Percentiles rank a stretch among this genome's conserved stretches.
These are phyloP conservation scores for Phthorimaea operculella DNA, from an alignment of 1,140 invertebrate genomes.

Conservation along the genomic window DNA sequence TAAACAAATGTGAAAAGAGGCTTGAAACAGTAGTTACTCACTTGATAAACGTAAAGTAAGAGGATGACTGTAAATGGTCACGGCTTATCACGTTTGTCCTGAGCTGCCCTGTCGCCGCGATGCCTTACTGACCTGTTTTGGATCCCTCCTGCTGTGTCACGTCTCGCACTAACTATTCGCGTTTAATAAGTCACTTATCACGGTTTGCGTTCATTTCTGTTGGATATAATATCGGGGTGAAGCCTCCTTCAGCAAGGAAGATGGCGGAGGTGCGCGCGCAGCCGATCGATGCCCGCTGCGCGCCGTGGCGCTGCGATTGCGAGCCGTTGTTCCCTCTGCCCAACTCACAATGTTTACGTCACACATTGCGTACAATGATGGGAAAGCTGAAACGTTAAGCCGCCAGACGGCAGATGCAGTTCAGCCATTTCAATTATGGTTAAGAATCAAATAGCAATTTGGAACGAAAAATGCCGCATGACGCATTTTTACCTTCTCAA, in stretches of 20 bases:
- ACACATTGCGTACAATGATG: constrained; percentile 60
- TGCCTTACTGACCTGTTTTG: not conserved
- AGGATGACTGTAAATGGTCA: not conserved
- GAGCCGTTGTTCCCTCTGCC: constrained; percentile 27
- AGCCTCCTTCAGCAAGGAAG: constrained; percentile 38
- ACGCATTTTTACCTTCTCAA: too few species aligned
- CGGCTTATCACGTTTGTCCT: not conserved
- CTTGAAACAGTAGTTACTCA: too few species aligned
- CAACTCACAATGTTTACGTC: constrained; percentile 50
- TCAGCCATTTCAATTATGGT: too few species aligned
- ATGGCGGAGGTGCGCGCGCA: constrained; percentile 58
- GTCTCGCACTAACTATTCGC: constrained; percentile 12
- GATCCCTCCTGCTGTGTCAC: not conserved
- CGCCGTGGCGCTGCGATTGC: constrained; percentile 40
- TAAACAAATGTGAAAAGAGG: too few species aligned
- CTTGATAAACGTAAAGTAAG: not conserved
- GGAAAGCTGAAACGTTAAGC: constrained; percentile 26
- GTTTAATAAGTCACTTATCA: constrained; percentile 40
- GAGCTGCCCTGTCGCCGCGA: not conserved
- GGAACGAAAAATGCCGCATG: too few species aligned
- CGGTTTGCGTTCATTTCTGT: constrained; percentile 60
- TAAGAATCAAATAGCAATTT: too few species aligned
- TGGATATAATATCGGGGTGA: constrained; percentile 50
- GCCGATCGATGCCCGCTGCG: constrained; percentile 59
- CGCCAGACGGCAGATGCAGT: constrained; percentile 22